A percentile compares a stretch with the other conserved stretches of the same genome.
These are phyloP conservation scores for Melierax canorus DNA, from an alignment of 2,113 vertebrate species.

Conservation along the genomic window DNA sequence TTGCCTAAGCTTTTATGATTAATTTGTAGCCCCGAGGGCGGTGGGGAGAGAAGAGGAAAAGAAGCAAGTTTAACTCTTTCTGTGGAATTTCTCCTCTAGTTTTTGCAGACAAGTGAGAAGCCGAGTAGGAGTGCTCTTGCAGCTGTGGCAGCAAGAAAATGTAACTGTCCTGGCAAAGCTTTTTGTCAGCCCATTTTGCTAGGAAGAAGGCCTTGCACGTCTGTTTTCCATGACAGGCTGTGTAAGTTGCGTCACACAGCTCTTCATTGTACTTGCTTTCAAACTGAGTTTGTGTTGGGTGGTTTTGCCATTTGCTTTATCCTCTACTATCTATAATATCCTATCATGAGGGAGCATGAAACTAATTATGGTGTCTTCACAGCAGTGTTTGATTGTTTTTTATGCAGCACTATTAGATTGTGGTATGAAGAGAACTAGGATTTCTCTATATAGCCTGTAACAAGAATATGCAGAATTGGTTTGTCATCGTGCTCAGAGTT, in stretches of 20 bases:
- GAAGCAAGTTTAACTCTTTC: neutral
- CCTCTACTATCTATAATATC: neutral
- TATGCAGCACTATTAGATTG: neutral
- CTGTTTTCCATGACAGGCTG: neutral
- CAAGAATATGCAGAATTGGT: neutral
- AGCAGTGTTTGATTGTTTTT: neutral
- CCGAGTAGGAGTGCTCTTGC: neutral
- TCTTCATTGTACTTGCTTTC: neutral
- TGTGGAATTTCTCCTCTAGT: neutral
- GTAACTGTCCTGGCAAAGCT: neutral
- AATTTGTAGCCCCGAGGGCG: neutral
- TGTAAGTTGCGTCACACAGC: neutral
- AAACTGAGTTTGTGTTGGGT: neutral
- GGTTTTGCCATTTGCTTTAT: neutral
- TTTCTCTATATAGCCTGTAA: neutral
- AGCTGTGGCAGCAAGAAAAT: neutral
- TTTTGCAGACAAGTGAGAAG: neutral
- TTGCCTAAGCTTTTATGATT: neutral
- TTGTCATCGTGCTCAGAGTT: neutral
- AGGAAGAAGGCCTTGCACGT: neutral
- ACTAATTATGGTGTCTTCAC: neutral
- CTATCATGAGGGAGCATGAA: neutral
- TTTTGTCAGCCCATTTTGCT: neutral
- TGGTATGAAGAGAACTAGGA: neutral
- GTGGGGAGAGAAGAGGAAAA: neutral